phyloP scores from a whole-genome alignment of 2,888 invertebrate species.

The Aelia acuminata region DNA sequence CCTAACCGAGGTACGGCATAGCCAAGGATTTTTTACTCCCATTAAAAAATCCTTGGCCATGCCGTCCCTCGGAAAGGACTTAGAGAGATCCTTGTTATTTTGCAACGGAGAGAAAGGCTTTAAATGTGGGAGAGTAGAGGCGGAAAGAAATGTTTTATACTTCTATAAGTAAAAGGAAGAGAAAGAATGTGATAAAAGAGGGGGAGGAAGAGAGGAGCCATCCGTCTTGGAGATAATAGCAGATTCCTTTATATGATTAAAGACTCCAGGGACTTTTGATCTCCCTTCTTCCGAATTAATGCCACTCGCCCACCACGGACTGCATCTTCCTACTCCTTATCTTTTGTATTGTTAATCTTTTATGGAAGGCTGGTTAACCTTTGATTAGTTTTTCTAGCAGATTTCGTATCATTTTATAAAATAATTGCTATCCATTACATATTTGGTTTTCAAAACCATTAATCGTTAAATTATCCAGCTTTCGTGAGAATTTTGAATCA shows the following conservation, averaged over 20 bases:
- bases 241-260: conserved; percentile 44
- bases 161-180: conserved; percentile 32
- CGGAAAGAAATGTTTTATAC: conserved; percentile 14
- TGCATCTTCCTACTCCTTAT: neutral
- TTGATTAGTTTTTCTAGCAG: neutral
- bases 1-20: too few species aligned
- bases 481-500: too few species aligned
- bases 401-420: neutral
- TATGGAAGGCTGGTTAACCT: neutral
- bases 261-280: conserved; percentile 20
- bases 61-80: too few species aligned
- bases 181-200: conserved; percentile 44
- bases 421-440: too few species aligned
- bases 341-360: neutral
- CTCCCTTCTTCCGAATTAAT: conserved; percentile 4
- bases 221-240: conserved; percentile 47
- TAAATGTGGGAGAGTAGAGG: neutral
- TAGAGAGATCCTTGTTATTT: too few species aligned
- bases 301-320: neutral
- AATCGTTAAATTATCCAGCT: too few species aligned
- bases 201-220: neutral
- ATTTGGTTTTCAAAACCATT: too few species aligned
- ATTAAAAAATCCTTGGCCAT: too few species aligned
- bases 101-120: neutral
- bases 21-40: too few species aligned